A percentile compares a stretch with the other conserved stretches of the same genome.
phyloP scores from a whole-genome alignment of 1,140 invertebrate species.

The Heliconius hewitsoni region DNA sequence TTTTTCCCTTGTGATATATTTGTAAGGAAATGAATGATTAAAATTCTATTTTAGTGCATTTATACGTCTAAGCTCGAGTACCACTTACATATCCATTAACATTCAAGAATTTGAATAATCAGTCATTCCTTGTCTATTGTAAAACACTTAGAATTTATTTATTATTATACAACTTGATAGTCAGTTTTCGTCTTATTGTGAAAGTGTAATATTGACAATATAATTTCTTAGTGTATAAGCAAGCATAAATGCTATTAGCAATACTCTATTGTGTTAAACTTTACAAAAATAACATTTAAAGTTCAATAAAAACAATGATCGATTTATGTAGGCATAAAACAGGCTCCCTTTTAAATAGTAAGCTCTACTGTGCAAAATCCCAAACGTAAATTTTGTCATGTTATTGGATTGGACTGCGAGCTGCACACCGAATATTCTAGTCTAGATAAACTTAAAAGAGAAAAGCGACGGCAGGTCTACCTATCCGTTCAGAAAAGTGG shows the following conservation, averaged over 20 bases:
- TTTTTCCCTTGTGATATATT: not conserved
- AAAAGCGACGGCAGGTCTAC: constrained; percentile 17
- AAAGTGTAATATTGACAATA: too few relatives aligned
- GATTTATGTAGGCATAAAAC: constrained; percentile 24
- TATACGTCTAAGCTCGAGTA: constrained; percentile 3
- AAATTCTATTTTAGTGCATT: not conserved
- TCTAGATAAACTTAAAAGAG: constrained; percentile 31
- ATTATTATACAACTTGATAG: not conserved
- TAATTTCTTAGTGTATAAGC: too few relatives aligned
- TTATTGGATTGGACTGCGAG: constrained; percentile 37
- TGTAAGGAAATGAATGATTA: not conserved
- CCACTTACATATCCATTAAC: constrained; percentile 1
- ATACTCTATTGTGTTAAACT: not conserved
- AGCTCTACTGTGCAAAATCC: constrained; percentile 34
- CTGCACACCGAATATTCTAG: constrained; percentile 28
- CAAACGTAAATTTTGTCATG: constrained; percentile 36
- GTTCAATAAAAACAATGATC: constrained; percentile 19
- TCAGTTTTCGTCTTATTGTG: not conserved
- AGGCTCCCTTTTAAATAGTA: constrained; percentile 35
- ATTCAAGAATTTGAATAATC: constrained; percentile 2
- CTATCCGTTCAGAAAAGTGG: constrained; percentile 25
- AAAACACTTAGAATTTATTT: not conserved
- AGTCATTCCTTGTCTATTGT: constrained; percentile 8
- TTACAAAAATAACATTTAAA: not conserved
- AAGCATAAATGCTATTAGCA: too few relatives aligned